A percentile compares a stretch with the other conserved stretches of the same genome.
phyloP scores from a whole-genome alignment of 1,140 invertebrate genomes.

The Leucophenga varia region DNA sequence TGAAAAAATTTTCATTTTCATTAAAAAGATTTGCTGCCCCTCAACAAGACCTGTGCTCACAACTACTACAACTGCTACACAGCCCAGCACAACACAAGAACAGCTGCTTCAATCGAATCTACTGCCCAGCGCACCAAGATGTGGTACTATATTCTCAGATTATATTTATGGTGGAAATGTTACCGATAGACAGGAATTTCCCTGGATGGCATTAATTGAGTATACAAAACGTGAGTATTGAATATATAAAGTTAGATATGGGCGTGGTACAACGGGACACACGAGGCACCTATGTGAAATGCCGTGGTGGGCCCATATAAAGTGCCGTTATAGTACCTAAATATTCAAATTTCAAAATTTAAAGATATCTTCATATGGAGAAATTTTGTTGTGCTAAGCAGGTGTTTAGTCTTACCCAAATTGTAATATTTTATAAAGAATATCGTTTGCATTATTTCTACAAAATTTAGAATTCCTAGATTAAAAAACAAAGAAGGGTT shows the following conservation, averaged over 20 bases:
- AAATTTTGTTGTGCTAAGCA: no score
- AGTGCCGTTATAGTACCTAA: not conserved
- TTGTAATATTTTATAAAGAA: no score
- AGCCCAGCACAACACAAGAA: not conserved
- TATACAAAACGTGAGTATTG: constrained; percentile 41
- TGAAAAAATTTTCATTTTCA: not conserved
- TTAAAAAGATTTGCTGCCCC: constrained; percentile 44
- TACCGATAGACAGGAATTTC: constrained; percentile 66
- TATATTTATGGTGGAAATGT: constrained; percentile 64
- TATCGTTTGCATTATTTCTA: no score
- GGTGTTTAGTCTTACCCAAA: no score
- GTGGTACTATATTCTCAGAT: constrained; percentile 54
- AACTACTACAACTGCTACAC: constrained; percentile 5
- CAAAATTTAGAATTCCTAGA: no score
- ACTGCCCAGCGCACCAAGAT: constrained; percentile 30
- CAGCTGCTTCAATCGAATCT: constrained; percentile 10
- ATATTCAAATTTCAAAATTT: not conserved
- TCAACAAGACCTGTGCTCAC: constrained; percentile 2
- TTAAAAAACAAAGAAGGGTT: no score
- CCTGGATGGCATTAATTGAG: constrained; percentile 67
- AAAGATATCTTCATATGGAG: no score
- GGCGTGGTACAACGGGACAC: no score
- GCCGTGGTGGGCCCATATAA: no score
- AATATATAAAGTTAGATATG: no score
- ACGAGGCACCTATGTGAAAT: no score